phyloP scores from a whole-genome alignment of 2,797 vertebrate species.

The Cryptoprocta ferox region DNA sequence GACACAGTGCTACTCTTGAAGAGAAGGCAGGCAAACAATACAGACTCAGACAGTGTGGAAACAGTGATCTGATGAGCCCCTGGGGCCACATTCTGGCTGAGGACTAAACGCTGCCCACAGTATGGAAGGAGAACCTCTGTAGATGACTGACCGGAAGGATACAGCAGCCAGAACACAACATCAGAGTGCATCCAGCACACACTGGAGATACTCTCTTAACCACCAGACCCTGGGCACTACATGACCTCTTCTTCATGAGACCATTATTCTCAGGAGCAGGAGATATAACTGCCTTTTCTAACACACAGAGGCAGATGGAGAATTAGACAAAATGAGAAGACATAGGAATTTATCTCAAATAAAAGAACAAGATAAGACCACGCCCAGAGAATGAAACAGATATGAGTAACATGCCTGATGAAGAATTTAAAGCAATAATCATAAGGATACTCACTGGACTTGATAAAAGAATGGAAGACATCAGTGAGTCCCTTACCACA shows the following conservation, averaged over 20 bases:
- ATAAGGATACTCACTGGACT: background rate
- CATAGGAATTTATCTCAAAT: background rate
- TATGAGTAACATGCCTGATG: background rate
- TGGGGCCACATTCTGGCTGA: background rate
- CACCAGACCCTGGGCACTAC: background rate
- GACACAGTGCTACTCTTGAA: background rate
- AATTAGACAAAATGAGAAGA: background rate
- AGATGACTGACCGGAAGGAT: background rate
- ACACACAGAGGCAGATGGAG: background rate
- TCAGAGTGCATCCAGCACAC: background rate
- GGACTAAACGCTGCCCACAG: background rate
- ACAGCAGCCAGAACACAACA: background rate
- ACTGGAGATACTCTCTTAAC: background rate
- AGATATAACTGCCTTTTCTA: background rate
- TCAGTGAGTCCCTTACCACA: background rate
- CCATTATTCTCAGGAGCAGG: background rate
- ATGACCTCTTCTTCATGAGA: background rate
- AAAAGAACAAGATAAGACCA: background rate
- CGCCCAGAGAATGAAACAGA: background rate
- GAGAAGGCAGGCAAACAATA: background rate
- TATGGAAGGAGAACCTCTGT: background rate
- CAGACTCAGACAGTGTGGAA: background rate
- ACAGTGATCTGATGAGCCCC: background rate
- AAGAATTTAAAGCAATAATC: background rate
- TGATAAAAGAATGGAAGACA: background rate